phyloP scores from a whole-genome alignment of 1,140 invertebrate species.

The Euwallacea similis region DNA sequence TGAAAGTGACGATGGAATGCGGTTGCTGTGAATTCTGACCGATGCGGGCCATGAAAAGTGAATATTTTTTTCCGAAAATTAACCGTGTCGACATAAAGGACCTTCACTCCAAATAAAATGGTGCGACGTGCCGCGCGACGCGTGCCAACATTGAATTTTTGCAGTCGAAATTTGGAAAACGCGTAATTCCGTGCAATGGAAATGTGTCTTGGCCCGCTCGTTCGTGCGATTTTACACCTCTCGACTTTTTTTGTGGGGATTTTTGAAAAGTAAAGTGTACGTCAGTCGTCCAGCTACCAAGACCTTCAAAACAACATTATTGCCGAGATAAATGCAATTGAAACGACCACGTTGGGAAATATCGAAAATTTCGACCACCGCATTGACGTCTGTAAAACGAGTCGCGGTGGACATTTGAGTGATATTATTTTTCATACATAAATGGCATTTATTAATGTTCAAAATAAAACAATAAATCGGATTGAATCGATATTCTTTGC shows the following conservation, averaged over 20 bases:
- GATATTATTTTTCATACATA: too few species aligned
- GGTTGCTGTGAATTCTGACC: conserved; percentile 19
- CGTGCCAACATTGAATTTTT: conserved; percentile 23
- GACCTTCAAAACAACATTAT: too few species aligned
- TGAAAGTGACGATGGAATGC: conserved; percentile 46
- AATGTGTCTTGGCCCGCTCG: conserved; percentile 51
- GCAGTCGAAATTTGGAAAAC: conserved; percentile 9
- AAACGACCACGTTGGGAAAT: not conserved
- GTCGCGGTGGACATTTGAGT: not conserved
- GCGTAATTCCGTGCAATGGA: conserved; percentile 39
- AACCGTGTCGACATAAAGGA: conserved; percentile 6
- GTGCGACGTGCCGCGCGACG: conserved; percentile 38
- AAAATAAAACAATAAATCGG: too few species aligned
- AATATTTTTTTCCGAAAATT: conserved; percentile 17
- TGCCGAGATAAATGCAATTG: too few species aligned
- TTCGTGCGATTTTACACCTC: conserved; percentile 41
- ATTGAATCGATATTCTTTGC: too few species aligned
- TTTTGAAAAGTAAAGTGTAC: too few species aligned
- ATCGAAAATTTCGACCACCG: too few species aligned
- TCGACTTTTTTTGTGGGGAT: too few species aligned
- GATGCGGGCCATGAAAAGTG: conserved; percentile 16
- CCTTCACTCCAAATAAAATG: conserved; percentile 42
- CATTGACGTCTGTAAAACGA: too few species aligned
- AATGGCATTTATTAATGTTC: too few species aligned
- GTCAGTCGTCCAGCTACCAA: too few species aligned